These are phyloP conservation scores for Acanthiza pusilla DNA, from an alignment of 2,797 vertebrate species.

Conservation along the genomic window DNA sequence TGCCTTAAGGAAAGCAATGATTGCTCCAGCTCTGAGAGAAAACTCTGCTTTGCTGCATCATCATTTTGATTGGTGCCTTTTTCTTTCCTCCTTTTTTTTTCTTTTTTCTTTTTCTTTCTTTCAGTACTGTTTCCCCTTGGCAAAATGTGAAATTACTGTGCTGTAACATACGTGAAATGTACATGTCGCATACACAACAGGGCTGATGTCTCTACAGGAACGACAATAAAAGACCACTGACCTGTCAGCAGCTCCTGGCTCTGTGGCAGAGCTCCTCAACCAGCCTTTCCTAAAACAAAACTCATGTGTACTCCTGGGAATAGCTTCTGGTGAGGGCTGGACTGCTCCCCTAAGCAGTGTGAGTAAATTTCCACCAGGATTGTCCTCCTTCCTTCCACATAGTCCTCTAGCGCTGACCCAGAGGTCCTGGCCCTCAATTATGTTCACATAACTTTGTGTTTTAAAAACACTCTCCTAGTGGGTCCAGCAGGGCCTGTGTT, in stretches of 20 bases:
- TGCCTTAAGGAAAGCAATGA: background rate
- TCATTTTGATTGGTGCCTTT: background rate
- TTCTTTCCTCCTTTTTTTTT: background rate
- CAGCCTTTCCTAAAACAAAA: background rate
- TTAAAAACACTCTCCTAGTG: background rate
- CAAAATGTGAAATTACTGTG: background rate
- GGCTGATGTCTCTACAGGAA: background rate
- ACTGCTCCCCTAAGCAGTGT: background rate
- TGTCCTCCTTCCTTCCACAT: background rate
- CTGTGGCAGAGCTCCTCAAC: background rate
- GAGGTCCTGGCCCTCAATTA: background rate
- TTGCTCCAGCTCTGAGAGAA: background rate
- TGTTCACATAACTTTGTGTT: background rate
- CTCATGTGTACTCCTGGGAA: background rate
- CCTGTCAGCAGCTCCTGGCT: background rate
- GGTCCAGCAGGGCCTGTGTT: background rate
- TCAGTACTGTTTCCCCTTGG: background rate
- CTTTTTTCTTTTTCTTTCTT: too few relatives aligned
- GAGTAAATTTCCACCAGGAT: background rate
- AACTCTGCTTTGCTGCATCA: background rate
- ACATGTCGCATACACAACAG: background rate
- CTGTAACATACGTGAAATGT: background rate
- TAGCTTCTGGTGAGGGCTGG: background rate
- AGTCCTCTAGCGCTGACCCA: background rate
- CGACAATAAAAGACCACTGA: background rate